Conservation (phyloP, 2,888 invertebrate species). For the Taenaris catops region DNA sequence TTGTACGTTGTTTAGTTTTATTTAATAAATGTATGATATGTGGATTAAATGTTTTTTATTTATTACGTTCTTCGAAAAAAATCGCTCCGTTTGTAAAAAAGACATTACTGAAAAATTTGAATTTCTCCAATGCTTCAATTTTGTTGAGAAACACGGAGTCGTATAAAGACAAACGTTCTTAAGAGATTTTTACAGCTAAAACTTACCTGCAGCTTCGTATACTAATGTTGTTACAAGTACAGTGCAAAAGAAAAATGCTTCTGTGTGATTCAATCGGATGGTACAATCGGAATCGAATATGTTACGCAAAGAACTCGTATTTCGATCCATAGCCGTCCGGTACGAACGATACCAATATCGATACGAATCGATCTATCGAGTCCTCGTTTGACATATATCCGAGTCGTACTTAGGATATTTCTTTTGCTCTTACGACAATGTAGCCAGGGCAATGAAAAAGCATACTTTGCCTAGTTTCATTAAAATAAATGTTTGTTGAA, state of each 20-base stretch:
- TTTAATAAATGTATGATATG: slow-evolving; percentile 50
- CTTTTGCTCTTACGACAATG: slow-evolving; percentile 86
- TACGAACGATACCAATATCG: slow-evolving; percentile 47
- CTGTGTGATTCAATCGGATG: slow-evolving; percentile 82
- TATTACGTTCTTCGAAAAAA: no score
- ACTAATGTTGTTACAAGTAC: slow-evolving; percentile 18
- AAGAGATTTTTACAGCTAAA: no score
- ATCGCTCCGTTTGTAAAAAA: no score
- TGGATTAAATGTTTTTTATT: no score
- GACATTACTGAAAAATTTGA: no score
- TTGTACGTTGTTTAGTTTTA: slow-evolving; percentile 83
- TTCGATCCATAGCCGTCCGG: slow-evolving; percentile 58
- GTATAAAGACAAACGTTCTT: no score
- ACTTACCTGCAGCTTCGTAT: no score
- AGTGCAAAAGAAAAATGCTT: slow-evolving; percentile 24
- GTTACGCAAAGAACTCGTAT: slow-evolving; percentile 61
- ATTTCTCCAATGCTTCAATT: no score
- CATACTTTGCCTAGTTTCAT: slow-evolving; percentile 84
- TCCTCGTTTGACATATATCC: slow-evolving; percentile 66
- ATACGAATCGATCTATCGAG: slow-evolving; percentile 60
- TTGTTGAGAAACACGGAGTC: no score
- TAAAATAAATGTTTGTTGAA: slow-evolving; percentile 35
- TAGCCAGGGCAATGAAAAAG: slow-evolving; percentile 82
- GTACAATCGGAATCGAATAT: slow-evolving; percentile 75
- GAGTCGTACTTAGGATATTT: slow-evolving; percentile 81